Evolutionary conservation across 2,888 invertebrate genomes (phyloP), one percentile per base, ranked within the genome.

Genomic region (Lucinisca nassula): DNA sequence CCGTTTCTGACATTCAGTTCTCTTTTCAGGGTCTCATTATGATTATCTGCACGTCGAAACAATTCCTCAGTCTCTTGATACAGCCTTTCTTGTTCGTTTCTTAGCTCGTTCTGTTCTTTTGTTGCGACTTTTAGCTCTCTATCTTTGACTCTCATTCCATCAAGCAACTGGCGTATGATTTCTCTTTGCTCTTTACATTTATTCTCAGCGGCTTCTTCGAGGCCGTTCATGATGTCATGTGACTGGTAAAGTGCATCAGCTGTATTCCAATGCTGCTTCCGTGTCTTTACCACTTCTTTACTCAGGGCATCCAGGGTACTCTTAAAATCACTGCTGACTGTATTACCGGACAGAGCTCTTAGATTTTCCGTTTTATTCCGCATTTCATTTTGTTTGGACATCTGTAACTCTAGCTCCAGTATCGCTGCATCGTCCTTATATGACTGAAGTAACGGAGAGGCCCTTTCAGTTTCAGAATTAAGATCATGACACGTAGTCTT

Each of bases 301-400:
- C 91, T 93, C 49, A 93, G 45, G 32, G 86, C 49, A 32, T 79
- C 40, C 1, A 89, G n/a, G 21, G 78, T 70, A 45, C 51, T 77
- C 14, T 74, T 79, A 32, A 74, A 79, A n/a, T 87, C 83, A 0
- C 72, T 61, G 51, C 73, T 80, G 12, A 83, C 45, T 10, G 74
- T 40, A 45, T 40, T 74, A 27, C 45, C 74, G 3, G 40, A 40
- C 27, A 74, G 45, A n/a, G 27, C 74, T 49, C 49, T 74, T 6
- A 74, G 14, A 27, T 82, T 79, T n/a, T 35, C 24, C 1, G 87
- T 74, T 82, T 93, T 93, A 67, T 94, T 91, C 70, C 87, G 90
- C 70, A 91, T 88, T 82, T 95, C 95, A 8, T 78, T 84, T 67
- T 93, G 90, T 85, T 93, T 95, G 8, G 93, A 92, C 37, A 72